These are phyloP conservation scores for Rhinichthys klamathensis DNA, from an alignment of 2,113 vertebrate genomes.

Conservation along the genomic window DNA sequence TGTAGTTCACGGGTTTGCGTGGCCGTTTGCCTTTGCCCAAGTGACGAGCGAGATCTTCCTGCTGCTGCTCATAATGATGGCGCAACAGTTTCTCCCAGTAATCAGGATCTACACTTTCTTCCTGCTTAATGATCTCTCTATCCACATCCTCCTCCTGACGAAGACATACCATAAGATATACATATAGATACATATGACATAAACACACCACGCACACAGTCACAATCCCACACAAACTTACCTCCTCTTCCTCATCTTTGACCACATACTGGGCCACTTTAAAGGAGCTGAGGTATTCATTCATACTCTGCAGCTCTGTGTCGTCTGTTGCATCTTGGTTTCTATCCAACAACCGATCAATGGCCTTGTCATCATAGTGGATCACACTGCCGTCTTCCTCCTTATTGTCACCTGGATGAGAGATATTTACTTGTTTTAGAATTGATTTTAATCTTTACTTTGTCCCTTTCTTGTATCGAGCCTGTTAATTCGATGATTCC, in stretches of 20 bases:
- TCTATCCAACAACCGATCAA: slow-evolving; percentile 89
- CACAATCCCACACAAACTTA: slow-evolving; percentile 58
- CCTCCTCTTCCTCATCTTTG: slow-evolving; percentile 96
- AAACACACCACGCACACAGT: not conserved
- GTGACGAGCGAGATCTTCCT: slow-evolving; percentile 95
- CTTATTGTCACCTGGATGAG: slow-evolving; percentile 86
- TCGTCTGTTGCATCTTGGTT: slow-evolving; percentile 95
- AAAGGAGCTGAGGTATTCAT: slow-evolving; percentile 98
- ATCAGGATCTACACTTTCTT: slow-evolving; percentile 97
- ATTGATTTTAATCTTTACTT: not conserved
- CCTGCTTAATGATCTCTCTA: slow-evolving; percentile 97
- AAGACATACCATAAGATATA: slow-evolving; percentile 25
- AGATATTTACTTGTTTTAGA: not conserved
- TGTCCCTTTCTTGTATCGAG: not conserved
- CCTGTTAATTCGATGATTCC: not conserved
- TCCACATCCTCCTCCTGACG: slow-evolving; percentile 93
- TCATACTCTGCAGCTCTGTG: slow-evolving; percentile 98
- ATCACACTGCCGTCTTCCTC: slow-evolving; percentile 98
- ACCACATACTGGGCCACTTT: slow-evolving; percentile 99
- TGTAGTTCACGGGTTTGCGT: slow-evolving; percentile 99
- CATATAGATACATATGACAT: not conserved
- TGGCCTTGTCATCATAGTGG: slow-evolving; percentile 96
- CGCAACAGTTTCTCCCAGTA: slow-evolving; percentile 98
- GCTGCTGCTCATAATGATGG: slow-evolving; percentile 98
- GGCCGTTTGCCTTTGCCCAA: slow-evolving; percentile 98